Evolutionary conservation across 1,140 invertebrate genomes (phyloP).

Genomic region (Tetraneura akinire): DNA sequence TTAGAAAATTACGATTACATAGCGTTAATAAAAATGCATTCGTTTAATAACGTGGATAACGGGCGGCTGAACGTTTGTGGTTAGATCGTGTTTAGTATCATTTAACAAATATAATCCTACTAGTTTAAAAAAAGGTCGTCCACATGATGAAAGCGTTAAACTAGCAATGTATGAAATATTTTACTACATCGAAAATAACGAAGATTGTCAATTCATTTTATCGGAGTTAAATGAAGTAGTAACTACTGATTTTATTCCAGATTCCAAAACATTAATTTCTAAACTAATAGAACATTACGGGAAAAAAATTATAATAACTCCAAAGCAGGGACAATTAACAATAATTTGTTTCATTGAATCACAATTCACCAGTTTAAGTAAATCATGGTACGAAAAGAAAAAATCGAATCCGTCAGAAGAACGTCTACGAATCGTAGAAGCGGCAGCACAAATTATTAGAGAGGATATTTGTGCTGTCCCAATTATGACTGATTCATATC

Average conservation of each 20-base stretch:
- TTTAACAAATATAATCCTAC: conserved; percentile 11
- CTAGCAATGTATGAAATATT: no score
- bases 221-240: not conserved
- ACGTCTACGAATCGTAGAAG: conserved; percentile 54
- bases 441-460: conserved; percentile 55
- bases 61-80: no score
- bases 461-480: conserved; percentile 55
- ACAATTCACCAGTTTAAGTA: conserved; percentile 53
- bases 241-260: conserved; percentile 12
- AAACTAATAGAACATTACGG: conserved; percentile 37
- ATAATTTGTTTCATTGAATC: conserved; percentile 55
- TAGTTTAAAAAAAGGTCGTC: not conserved
- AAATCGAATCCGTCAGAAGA: conserved; percentile 49
- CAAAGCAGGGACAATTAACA: conserved; percentile 52
- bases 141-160: not conserved
- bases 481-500: conserved; percentile 57
- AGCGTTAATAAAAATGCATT: no score
- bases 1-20: no score
- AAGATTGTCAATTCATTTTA: no score
- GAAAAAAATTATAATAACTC: conserved; percentile 32
- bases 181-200: no score
- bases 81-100: not conserved
- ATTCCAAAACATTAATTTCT: conserved; percentile 11
- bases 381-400: conserved; percentile 54
- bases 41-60: no score